These are phyloP conservation scores for Carpatolechia fugitivella DNA, from an alignment of 2,888 invertebrate species.

Conservation along the genomic window DNA sequence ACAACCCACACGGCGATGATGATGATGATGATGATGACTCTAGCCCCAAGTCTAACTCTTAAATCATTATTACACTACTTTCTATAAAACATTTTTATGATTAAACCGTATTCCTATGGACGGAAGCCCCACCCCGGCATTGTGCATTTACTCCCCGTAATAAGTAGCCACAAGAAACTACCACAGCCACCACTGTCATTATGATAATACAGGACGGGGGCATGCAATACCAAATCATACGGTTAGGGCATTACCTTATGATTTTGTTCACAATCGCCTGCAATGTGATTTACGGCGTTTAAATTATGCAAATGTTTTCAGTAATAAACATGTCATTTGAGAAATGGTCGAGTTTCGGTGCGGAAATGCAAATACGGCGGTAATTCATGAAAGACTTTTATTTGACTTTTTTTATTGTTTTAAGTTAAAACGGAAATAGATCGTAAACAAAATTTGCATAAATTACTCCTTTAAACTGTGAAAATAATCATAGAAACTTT, in stretches of 20 bases:
- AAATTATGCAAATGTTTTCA: constrained; percentile 14
- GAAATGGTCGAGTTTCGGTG: background rate
- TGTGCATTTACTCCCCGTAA: constrained; percentile 5
- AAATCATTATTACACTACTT: too few species aligned
- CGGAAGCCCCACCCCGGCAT: background rate
- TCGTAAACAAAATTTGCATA: too few species aligned
- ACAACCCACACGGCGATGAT: too few species aligned
- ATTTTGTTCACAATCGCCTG: constrained; percentile 1
- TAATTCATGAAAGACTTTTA: too few species aligned
- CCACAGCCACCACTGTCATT: background rate
- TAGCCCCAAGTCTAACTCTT: too few species aligned
- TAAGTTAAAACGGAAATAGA: too few species aligned
- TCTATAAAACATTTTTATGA: background rate
- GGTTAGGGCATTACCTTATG: constrained; percentile 4
- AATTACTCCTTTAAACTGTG: background rate
- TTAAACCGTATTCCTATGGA: background rate
- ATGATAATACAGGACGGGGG: background rate
- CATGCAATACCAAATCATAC: constrained; percentile 3
- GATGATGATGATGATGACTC: too few species aligned
- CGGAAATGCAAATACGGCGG: too few species aligned
- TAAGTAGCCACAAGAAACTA: constrained; percentile 10
- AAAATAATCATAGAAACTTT: background rate
- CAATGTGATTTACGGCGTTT: constrained; percentile 4
- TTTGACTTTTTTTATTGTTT: too few species aligned
- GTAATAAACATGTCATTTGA: constrained; percentile 17